Conservation (phyloP, 1,140 invertebrate genomes). For the Bombyx mandarina region DNA sequence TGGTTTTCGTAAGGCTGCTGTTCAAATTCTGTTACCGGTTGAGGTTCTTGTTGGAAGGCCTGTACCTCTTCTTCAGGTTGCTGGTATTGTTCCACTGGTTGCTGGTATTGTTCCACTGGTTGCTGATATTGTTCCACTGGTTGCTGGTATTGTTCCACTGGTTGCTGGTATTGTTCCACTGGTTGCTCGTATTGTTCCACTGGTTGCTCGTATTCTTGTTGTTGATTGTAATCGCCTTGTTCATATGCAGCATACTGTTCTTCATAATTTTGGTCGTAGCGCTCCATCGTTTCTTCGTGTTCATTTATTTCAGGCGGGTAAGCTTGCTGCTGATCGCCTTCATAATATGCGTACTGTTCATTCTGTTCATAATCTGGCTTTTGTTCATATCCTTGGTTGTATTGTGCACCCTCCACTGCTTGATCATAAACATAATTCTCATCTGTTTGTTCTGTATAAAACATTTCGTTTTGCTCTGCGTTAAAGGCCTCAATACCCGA, state of each 20-base stretch:
- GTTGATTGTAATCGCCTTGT: constrained; percentile 9
- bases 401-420: constrained; percentile 10
- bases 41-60: too few species aligned
- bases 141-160: too few species aligned
- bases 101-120: constrained; percentile 4
- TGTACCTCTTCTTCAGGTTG: constrained; percentile 4
- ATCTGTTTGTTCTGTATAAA: constrained; percentile 33
- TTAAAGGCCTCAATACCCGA: constrained; percentile 37
- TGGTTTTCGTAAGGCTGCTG: constrained; percentile 15
- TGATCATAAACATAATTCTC: constrained; percentile 25
- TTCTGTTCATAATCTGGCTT: constrained; percentile 24
- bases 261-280: constrained; percentile 45
- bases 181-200: constrained; percentile 19
- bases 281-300: constrained; percentile 35
- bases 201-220: constrained; percentile 18
- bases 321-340: constrained; percentile 27
- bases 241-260: constrained; percentile 35
- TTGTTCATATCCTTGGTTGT: constrained; percentile 16
- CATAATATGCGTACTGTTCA: constrained; percentile 39
- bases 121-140: constrained; percentile 6
- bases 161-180: constrained; percentile 1
- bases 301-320: constrained; percentile 37
- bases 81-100: constrained; percentile 7
- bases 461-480: constrained; percentile 40
- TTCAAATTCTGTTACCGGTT: constrained; percentile 4